Conservation (phyloP, 1,140 invertebrate genomes). For the Zaprionus capensis region DNA sequence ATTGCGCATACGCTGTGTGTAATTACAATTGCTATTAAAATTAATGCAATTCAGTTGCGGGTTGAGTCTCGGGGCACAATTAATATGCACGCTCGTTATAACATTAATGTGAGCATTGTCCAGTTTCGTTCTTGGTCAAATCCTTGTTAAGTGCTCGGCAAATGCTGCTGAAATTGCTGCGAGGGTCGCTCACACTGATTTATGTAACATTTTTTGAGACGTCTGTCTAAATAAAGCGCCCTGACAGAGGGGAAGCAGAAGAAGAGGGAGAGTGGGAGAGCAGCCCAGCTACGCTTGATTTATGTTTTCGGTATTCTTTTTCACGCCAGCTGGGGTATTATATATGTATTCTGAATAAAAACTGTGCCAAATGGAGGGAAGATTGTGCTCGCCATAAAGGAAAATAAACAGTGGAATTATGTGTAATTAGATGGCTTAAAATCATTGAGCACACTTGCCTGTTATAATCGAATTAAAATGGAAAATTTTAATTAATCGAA, state of each 20-base stretch:
- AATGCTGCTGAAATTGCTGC: constrained; percentile 34
- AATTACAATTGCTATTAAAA: constrained; percentile 40
- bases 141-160: constrained; percentile 49
- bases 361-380: constrained; percentile 25
- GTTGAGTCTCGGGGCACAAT: constrained; percentile 15
- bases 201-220: constrained; percentile 45
- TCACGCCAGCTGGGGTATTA: constrained; percentile 5
- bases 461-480: constrained; percentile 49
- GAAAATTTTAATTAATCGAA: constrained; percentile 35
- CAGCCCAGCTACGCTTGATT: constrained; percentile 35
- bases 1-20: constrained; percentile 27
- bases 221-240: constrained; percentile 46
- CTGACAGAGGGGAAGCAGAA: neutral
- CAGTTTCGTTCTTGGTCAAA: constrained; percentile 15
- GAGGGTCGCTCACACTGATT: constrained; percentile 43
- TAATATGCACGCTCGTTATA: constrained; percentile 31
- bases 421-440: constrained; percentile 47
- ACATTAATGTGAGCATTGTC: constrained; percentile 17
- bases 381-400: constrained; percentile 6
- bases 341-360: constrained; percentile 36
- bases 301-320: constrained; percentile 33
- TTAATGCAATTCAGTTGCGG: constrained; percentile 31
- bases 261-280: neutral
- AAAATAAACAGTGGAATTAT: constrained; percentile 30
- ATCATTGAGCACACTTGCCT: constrained; percentile 48